Conservation (phyloP, 2,888 invertebrate species). For the Synanthedon vespiformis region DNA sequence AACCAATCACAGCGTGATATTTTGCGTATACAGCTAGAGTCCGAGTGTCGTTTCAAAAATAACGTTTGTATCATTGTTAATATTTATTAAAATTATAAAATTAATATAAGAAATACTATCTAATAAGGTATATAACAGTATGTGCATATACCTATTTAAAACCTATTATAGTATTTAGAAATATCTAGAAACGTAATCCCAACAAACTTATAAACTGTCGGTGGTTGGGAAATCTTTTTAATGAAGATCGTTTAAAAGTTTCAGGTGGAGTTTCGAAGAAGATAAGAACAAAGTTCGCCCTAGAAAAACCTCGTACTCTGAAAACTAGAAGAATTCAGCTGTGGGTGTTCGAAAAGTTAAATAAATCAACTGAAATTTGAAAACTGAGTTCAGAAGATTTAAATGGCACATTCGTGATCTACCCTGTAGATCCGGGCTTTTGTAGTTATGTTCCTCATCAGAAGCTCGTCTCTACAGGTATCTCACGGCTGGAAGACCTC, state of each 20-base stretch:
- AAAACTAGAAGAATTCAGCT: conserved; percentile 2
- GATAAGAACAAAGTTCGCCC: conserved; percentile 4
- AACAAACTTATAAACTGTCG: background rate
- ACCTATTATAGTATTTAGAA: too few relatives aligned
- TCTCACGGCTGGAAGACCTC: conserved; percentile 96
- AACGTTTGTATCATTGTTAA: too few relatives aligned
- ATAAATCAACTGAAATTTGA: conserved; percentile 4
- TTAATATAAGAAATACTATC: too few relatives aligned
- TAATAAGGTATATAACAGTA: too few relatives aligned
- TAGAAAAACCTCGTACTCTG: conserved; percentile 4
- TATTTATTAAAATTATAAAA: too few relatives aligned
- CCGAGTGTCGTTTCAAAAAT: too few relatives aligned
- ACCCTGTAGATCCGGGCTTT: conserved; percentile 99
- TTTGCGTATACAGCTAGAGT: too few relatives aligned
- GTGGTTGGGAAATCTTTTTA: background rate
- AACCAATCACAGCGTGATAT: too few relatives aligned
- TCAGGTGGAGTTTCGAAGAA: conserved; percentile 15
- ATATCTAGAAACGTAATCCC: too few relatives aligned
- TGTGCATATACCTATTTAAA: too few relatives aligned
- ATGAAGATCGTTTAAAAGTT: conserved; percentile 16
- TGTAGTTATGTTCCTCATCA: conserved; percentile 93
- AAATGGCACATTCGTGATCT: conserved; percentile 94
- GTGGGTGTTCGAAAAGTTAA: conserved; percentile 1
- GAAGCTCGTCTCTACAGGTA: conserved; percentile 99
- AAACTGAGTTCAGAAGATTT: conserved; percentile 13